Evolutionary conservation across 2,797 vertebrate genomes (phyloP).

Genomic region (Urosaurus nigricauda): DNA sequence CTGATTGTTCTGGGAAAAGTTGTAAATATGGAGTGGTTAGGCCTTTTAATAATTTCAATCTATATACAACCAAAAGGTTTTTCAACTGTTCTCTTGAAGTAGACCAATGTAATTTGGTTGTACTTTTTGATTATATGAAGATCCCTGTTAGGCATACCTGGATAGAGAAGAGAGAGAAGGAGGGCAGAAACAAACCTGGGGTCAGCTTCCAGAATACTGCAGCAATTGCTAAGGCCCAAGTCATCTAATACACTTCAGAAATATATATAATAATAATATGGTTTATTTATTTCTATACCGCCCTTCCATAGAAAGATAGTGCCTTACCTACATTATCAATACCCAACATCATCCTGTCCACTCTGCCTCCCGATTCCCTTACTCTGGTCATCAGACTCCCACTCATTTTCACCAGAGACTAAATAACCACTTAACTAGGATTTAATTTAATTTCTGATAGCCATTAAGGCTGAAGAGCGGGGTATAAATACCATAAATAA

Average conservation of each 20-base stretch:
- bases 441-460: too few species aligned
- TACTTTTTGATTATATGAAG: background rate
- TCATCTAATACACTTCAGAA: background rate
- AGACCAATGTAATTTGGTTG: background rate
- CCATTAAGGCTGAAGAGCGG: too few species aligned
- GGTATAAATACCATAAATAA: too few species aligned
- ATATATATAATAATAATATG: too few species aligned
- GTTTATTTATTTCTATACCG: too few species aligned
- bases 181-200: background rate
- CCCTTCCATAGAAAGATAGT: background rate
- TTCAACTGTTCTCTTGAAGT: background rate
- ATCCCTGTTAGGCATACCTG: background rate
- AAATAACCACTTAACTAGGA: background rate
- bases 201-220: background rate
- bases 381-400: background rate
- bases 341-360: too few species aligned
- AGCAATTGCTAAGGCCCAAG: background rate
- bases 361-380: too few species aligned
- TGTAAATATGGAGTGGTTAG: background rate
- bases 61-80: too few species aligned
- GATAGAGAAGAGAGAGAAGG: background rate
- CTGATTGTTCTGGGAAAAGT: background rate
- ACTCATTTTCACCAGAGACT: background rate
- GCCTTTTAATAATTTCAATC: background rate
- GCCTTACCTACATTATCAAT: background rate